Evolutionary conservation across 2,113 vertebrate genomes (phyloP).

Genomic region (Felis chaus): DNA sequence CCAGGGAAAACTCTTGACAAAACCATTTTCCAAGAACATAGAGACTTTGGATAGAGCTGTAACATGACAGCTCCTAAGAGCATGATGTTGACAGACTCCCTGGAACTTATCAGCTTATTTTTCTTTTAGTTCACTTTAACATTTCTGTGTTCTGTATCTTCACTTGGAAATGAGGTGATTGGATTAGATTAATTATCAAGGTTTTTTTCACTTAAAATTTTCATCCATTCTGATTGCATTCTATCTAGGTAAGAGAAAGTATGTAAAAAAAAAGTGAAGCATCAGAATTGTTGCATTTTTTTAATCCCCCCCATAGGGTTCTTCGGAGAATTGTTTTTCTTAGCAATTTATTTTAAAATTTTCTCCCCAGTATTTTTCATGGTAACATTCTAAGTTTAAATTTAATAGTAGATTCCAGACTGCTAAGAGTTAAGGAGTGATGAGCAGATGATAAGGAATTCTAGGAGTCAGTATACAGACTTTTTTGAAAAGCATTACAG

Average conservation of each 20-base stretch:
- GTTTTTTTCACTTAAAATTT: background rate
- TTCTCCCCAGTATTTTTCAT: background rate
- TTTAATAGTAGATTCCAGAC: background rate
- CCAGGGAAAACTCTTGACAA: background rate
- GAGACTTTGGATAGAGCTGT: background rate
- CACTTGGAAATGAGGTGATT: conserved; percentile 3
- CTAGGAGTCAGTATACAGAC: background rate
- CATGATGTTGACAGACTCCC: background rate
- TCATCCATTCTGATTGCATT: background rate
- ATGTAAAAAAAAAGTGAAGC: background rate
- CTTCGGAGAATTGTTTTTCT: conserved; percentile 4
- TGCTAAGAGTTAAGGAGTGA: background rate
- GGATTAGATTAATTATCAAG: background rate
- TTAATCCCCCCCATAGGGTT: background rate
- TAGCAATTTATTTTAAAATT: background rate
- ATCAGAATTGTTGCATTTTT: background rate
- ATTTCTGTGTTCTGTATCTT: background rate
- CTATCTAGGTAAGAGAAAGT: background rate
- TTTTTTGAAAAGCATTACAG: background rate
- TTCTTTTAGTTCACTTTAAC: background rate
- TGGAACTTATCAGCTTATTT: background rate
- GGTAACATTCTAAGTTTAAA: background rate
- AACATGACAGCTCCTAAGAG: background rate
- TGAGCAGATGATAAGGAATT: background rate
- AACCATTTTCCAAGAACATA: background rate